phyloP scores from a whole-genome alignment of 2,888 invertebrate genomes.

The Apocheima hispidaria region DNA sequence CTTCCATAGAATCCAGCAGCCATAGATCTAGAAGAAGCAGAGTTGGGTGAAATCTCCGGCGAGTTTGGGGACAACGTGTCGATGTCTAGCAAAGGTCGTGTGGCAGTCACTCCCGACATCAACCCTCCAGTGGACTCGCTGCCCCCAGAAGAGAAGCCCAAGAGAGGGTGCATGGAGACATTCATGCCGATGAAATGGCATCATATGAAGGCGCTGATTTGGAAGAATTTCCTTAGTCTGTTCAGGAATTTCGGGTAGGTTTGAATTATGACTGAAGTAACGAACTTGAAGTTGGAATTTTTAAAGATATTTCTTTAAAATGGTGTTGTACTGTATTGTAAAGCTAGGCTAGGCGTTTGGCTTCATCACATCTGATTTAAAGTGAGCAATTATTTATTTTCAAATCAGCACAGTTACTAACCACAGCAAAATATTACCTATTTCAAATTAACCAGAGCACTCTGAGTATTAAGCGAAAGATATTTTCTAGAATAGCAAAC shows the following conservation, averaged over 20 bases:
- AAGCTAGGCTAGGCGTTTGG: too few species aligned
- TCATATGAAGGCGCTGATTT: conserved; percentile 93
- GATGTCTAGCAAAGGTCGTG: conserved; percentile 89
- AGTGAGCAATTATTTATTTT: too few species aligned
- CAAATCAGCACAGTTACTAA: too few species aligned
- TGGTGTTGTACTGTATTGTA: too few species aligned
- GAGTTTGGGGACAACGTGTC: conserved; percentile 95
- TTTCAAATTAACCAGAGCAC: too few species aligned
- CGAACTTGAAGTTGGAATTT: too few species aligned
- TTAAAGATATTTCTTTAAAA: too few species aligned
- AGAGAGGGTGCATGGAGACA: conserved; percentile 83
- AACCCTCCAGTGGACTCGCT: conserved; percentile 84
- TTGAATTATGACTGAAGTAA: not conserved
- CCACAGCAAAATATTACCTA: too few species aligned
- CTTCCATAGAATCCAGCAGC: conserved; percentile 85
- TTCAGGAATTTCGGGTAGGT: conserved; percentile 93
- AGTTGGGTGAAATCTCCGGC: conserved; percentile 92
- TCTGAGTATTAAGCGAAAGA: not conserved
- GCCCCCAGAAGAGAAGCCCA: conserved; percentile 89
- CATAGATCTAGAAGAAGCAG: conserved; percentile 89
- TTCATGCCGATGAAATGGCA: conserved; percentile 88
- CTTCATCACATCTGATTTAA: too few species aligned
- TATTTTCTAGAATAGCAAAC: not conserved
- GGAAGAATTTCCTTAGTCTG: conserved; percentile 96
- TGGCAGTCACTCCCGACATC: conserved; percentile 87